Evolutionary conservation across 2,888 invertebrate species (phyloP).

Genomic region (Sepioteuthis lessoniana): DNA sequence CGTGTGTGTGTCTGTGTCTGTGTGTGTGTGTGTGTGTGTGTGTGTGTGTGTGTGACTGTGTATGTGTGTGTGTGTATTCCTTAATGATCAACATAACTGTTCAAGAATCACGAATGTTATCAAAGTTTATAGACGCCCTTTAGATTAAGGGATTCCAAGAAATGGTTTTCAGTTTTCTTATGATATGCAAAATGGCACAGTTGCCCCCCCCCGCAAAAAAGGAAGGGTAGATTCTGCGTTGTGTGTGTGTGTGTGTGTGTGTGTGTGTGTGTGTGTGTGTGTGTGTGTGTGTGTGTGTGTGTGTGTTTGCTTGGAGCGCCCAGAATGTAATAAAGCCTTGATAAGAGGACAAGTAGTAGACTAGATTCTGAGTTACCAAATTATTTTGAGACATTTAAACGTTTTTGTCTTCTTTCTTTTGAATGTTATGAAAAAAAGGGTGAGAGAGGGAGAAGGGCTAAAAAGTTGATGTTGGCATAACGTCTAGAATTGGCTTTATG

Average conservation of each 20-base stretch:
- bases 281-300: too few relatives aligned
- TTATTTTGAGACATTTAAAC: background rate
- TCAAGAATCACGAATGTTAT: background rate
- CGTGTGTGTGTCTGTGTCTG: too few relatives aligned
- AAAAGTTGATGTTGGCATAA: background rate
- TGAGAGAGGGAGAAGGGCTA: accelerated
- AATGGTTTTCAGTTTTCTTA: background rate
- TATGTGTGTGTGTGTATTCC: too few relatives aligned
- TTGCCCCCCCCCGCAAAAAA: background rate
- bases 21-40: too few relatives aligned
- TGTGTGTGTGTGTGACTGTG: too few relatives aligned
- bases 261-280: too few relatives aligned
- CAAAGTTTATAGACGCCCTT: background rate
- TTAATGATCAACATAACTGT: too few relatives aligned
- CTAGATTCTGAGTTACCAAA: background rate
- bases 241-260: too few relatives aligned
- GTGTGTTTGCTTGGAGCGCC: too few relatives aligned
- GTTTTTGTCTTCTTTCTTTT: background rate
- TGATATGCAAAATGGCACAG: background rate
- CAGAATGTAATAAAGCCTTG: background rate
- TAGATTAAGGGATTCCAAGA: background rate
- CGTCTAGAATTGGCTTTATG: background rate
- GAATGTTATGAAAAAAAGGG: background rate
- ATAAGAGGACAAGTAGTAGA: background rate
- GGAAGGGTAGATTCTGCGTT: background rate